Conservation (phyloP, 2,888 invertebrate species). For the Caenorhabditis zanzibari region DNA sequence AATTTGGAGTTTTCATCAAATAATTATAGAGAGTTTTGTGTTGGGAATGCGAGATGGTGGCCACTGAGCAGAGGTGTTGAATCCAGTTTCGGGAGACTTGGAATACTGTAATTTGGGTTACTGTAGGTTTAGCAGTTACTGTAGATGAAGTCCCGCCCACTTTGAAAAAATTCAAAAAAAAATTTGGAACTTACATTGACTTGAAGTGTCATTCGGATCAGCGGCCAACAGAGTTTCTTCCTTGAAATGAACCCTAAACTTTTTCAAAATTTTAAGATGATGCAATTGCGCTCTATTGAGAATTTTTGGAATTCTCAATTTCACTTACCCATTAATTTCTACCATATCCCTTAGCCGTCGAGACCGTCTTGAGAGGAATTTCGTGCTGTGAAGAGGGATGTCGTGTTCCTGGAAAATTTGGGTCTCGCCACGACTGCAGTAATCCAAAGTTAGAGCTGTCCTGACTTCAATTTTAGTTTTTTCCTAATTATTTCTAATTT, state of each 20-base stretch:
- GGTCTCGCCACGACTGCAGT: neutral
- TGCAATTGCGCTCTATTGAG: neutral
- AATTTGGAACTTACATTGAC: slow-evolving; percentile 41
- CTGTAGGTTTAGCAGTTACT: too few relatives aligned
- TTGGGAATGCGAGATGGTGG: slow-evolving; percentile 59
- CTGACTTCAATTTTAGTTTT: too few relatives aligned
- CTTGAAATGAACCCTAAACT: slow-evolving; percentile 62
- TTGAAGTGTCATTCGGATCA: slow-evolving; percentile 56
- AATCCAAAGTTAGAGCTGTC: too few relatives aligned
- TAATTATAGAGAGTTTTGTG: slow-evolving; percentile 54
- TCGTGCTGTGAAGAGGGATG: slow-evolving; percentile 67
- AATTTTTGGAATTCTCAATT: neutral
- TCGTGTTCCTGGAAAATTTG: slow-evolving; percentile 61
- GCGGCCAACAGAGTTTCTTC: slow-evolving; percentile 42
- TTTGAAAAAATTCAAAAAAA: too few relatives aligned
- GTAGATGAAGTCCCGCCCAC: too few relatives aligned
- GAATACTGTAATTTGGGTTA: slow-evolving; percentile 52
- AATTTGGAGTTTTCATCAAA: slow-evolving; percentile 46
- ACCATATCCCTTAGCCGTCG: slow-evolving; percentile 60
- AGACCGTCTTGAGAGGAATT: slow-evolving; percentile 59
- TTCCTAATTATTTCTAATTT: too few relatives aligned
- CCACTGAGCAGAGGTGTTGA: slow-evolving; percentile 61
- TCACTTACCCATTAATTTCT: slow-evolving; percentile 64
- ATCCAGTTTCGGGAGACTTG: slow-evolving; percentile 61
- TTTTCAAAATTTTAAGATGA: too few relatives aligned